phyloP scores from a whole-genome alignment of 2,113 vertebrate species.

The Urocynchramus pylzowi region DNA sequence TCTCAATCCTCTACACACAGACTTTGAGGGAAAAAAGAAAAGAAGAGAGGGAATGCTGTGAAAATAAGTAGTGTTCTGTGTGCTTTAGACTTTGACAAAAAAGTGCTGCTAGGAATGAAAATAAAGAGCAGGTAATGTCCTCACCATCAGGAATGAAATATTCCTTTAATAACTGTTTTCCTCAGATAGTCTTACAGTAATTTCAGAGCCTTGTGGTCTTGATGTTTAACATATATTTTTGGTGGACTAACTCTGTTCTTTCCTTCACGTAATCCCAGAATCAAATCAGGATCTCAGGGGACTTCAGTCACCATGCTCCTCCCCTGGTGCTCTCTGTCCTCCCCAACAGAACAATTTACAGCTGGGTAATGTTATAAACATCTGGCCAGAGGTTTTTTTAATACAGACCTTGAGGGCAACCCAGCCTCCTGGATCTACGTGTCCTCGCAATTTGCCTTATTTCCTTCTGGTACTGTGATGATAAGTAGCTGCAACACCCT shows the following conservation, averaged over 20 bases:
- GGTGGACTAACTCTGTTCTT: neutral
- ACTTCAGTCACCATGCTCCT: neutral
- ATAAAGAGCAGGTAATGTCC: neutral
- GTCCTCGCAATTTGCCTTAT: rapidly evolving
- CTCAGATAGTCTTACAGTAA: neutral
- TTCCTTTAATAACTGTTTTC: neutral
- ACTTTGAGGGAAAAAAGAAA: neutral
- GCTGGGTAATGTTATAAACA: neutral
- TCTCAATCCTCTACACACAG: neutral
- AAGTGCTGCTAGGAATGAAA: neutral
- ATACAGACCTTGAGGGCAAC: neutral
- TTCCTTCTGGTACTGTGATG: neutral
- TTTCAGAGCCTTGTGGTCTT: neutral
- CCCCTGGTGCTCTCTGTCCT: neutral
- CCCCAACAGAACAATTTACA: neutral
- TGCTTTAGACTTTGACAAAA: neutral
- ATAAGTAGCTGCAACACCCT: neutral
- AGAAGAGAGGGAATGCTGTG: neutral
- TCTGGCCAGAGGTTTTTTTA: neutral
- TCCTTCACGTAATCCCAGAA: neutral
- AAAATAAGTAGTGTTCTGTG: neutral
- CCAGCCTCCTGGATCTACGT: neutral
- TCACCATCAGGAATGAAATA: neutral
- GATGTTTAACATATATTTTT: neutral
- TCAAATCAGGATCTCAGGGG: neutral